These are phyloP conservation scores for Electrophaes corylata DNA, from an alignment of 2,888 invertebrate species.

Conservation along the genomic window DNA sequence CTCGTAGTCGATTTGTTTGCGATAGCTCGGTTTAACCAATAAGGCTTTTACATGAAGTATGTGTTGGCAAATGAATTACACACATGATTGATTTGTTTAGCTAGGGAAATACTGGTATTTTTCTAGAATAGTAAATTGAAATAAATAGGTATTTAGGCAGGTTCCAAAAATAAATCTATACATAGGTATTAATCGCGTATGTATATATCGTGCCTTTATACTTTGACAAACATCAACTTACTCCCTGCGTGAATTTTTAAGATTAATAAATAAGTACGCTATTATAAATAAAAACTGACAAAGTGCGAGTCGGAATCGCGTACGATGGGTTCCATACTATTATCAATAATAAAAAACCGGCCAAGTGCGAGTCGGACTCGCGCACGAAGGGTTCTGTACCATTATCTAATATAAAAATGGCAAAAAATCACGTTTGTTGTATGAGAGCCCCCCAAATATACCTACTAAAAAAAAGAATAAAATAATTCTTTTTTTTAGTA, in stretches of 20 bases:
- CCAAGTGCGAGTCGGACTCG: too few species aligned
- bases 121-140: background rate
- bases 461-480: too few species aligned
- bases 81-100: slow-evolving; percentile 19
- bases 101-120: background rate
- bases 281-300: slow-evolving; percentile 1
- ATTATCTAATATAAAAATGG: too few species aligned
- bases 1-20: slow-evolving; percentile 27
- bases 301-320: too few species aligned
- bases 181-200: too few species aligned
- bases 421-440: too few species aligned
- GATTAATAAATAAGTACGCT: background rate
- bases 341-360: too few species aligned
- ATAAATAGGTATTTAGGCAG: background rate
- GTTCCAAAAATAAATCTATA: background rate
- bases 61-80: slow-evolving; percentile 24
- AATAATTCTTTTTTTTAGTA: too few species aligned
- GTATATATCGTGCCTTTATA: background rate
- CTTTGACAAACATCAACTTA: background rate
- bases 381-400: too few species aligned
- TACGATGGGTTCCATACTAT: too few species aligned
- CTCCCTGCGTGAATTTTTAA: background rate
- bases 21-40: slow-evolving; percentile 26
- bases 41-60: slow-evolving; percentile 24
- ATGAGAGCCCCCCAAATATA: too few species aligned